Base-by-base conservation (phyloP, 2,113 vertebrate species). In the Nothocercus julius region DNA sequence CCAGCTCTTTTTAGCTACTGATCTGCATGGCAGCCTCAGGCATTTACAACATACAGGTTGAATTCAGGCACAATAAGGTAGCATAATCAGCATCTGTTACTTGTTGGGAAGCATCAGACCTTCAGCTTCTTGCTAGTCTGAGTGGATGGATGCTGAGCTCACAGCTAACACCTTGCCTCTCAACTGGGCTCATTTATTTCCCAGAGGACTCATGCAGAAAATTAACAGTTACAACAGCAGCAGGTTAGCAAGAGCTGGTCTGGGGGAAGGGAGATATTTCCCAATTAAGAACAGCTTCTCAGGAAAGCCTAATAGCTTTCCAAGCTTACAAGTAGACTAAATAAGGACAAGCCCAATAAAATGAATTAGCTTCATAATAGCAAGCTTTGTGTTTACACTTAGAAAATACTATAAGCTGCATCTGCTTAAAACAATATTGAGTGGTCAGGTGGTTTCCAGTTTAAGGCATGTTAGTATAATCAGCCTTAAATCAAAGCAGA, bases 401-500 rank as follows among this genome's bases (percentile, higher is more conserved):
- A 78, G 77, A 95, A 96, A 96, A 96, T 54, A 73, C 81, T 56
- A 7, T 67, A 78, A 91, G 73, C 90, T 89, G 16, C 80, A 83
- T 73, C 91, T 93, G 75, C 91, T 96, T 91, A 92, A 82, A 78
- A 89, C 64, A 87, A 77, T 72, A 92, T 85, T 87, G 72, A 96
- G 90, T 78, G 83, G 93, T 97, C 94, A 95, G 63, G 90, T 96
- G 95, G 75, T 92, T 97, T 89, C 64, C 76, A 70, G 51, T 87
- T 85, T 89, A 42, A 81, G 22, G 61, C 83, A 64, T 58, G 86
- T 92, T 97, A 92, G 76, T 40, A 40, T 97, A 97, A 97, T 96
- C 96, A 95, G 93, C 74, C 90, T 96, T 97, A 97, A 97, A 98
- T 96, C 97, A 96, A 97, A 96, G 97, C 97, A 98, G 97, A 97